These are phyloP conservation scores for Silurus asotus DNA, from an alignment of 2,113 vertebrate species.

Conservation along the genomic window DNA sequence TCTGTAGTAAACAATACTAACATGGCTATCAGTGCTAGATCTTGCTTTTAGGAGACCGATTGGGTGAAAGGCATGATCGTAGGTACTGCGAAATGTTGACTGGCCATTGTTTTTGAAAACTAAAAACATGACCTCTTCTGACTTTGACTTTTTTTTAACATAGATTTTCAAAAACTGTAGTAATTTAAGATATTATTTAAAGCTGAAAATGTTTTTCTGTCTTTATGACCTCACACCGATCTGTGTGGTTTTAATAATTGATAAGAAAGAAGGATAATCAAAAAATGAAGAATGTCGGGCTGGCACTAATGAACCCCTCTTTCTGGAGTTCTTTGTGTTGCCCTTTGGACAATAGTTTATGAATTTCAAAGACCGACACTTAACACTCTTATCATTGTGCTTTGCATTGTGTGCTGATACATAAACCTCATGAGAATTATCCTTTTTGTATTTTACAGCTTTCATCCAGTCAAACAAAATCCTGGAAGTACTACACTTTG, in stretches of 20 bases:
- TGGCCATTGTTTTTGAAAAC: too few species aligned
- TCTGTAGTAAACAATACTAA: neutral
- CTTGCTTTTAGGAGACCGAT: neutral
- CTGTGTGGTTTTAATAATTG: neutral
- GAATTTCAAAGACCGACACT: conserved; percentile 16
- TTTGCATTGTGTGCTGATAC: conserved; percentile 42
- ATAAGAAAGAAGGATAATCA: neutral
- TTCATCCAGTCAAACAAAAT: conserved; percentile 97
- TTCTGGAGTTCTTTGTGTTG: conserved; percentile 17
- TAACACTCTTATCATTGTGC: conserved; percentile 14
- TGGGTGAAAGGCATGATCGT: neutral
- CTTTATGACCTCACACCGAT: neutral
- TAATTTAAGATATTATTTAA: neutral
- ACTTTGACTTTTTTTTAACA: neutral
- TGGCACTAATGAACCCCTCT: conserved; percentile 20
- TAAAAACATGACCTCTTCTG: too few species aligned
- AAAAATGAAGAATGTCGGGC: neutral
- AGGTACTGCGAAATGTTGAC: too few species aligned
- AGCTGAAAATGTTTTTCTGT: neutral
- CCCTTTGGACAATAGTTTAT: conserved; percentile 12
- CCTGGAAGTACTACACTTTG: conserved; percentile 96
- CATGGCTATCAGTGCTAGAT: neutral
- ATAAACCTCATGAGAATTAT: conserved; percentile 47
- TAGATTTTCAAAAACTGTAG: neutral
- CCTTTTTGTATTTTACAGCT: conserved; percentile 74